Evolutionary conservation across 2,797 vertebrate genomes (phyloP).

Genomic region (Thripadectes ignobilis): DNA sequence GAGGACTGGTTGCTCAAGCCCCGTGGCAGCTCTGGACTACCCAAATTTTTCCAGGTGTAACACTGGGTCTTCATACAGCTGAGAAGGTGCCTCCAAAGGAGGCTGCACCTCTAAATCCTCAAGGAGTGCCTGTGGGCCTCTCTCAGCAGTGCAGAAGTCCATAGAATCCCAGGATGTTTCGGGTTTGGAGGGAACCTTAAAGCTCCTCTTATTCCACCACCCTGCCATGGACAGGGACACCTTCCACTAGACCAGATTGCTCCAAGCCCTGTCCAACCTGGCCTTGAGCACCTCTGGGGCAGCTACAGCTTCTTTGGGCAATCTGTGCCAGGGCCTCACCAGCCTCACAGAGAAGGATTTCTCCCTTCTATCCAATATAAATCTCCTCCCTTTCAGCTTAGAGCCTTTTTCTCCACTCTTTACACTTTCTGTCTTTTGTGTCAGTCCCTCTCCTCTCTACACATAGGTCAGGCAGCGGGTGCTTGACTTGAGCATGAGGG

Average conservation of each 20-base stretch:
- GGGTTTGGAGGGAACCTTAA: background rate
- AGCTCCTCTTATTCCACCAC: background rate
- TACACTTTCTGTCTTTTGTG: background rate
- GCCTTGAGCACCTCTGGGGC: background rate
- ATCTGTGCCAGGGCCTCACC: background rate
- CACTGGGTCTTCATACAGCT: background rate
- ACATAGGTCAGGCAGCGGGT: background rate
- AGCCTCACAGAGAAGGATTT: background rate
- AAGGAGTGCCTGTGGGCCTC: background rate
- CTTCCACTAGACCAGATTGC: background rate
- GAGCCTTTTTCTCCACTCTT: background rate
- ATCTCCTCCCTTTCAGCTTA: background rate
- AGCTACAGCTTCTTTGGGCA: background rate
- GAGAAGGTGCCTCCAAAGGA: background rate
- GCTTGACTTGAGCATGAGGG: background rate
- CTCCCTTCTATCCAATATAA: background rate
- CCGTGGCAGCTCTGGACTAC: background rate
- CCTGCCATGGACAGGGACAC: background rate
- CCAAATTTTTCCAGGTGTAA: rapidly evolving
- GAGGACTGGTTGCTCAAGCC: background rate
- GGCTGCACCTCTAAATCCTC: background rate
- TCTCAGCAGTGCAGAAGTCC: background rate
- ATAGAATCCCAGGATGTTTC: background rate
- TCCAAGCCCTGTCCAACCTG: background rate
- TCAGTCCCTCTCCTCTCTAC: background rate